Evolutionary conservation across 2,797 vertebrate species (phyloP), one percentile per base, ranked within the genome.

Genomic region (Phaenicophaeus curvirostris): DNA sequence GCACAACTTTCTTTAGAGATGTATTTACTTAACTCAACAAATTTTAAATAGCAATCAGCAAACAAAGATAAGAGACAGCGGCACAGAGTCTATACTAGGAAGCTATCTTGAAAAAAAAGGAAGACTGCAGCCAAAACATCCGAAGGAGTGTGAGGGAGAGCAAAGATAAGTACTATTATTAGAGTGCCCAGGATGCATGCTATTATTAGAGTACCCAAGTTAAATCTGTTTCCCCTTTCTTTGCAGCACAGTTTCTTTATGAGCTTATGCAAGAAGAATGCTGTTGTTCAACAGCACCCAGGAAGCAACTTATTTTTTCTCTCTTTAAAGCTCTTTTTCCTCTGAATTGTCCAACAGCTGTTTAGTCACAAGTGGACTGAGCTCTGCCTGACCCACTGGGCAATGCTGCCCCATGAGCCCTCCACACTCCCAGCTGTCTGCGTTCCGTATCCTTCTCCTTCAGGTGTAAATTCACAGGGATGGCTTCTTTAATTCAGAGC

Each of bases 101-200:
- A 95, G 39, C 11, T 7, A 87, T 66, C 30, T 57, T 55, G 37
- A 35, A 87, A 72, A 71, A 83, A 77, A 58, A 46, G 23, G 23
- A 87, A 62, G 61, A 83, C 44, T 53, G 48, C 39, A 92, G 87
- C 8, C 85, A 94, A 94, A 95, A 94, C 80, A 94, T 86, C 67
- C 8, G 2, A 63, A 85, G 28, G 58, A 93, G 80, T 73, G 15
- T 79, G 63, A 77, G 53, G 41, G 31, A 23, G 6, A 76, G 48
- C 63, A 80, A 80, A 94, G 87, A 94, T 86, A 91, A 67, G 58
- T 37, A 31, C 59, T 95, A 89, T 96, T 87, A 74, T 95, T 95
- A 93, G 88, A 84, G n/a, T 5, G 72, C 39, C 13, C 3, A 0
- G 80, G 44, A 66, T 35, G 62, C 11, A 35, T 0, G 4, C 31